Conservation (phyloP, 2,113 vertebrate species). For the Bufo bufo region DNA sequence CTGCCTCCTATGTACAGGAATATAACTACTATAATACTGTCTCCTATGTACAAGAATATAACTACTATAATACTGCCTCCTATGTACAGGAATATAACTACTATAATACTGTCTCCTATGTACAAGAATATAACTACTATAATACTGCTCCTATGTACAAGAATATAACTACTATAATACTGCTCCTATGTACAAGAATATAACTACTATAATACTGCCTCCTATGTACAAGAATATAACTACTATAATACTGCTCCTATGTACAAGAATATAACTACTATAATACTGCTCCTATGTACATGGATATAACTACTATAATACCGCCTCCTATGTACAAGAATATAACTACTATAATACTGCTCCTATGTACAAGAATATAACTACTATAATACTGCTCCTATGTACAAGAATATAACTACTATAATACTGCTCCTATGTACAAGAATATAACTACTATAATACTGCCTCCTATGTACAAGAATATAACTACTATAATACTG, state of each 20-base stretch:
- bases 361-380: background rate
- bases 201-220: constrained; percentile 3
- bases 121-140: constrained; percentile 15
- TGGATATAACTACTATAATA: background rate
- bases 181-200: background rate
- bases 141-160: background rate
- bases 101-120: background rate
- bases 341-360: constrained; percentile 6
- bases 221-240: constrained; percentile 5
- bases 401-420: constrained; percentile 3
- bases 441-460: constrained; percentile 7
- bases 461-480: background rate
- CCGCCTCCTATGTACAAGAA: background rate
- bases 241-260: background rate
- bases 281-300: background rate
- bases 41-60: no score
- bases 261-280: constrained; percentile 3
- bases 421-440: background rate
- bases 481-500: background rate
- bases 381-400: background rate
- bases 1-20: no score
- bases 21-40: no score
- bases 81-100: background rate
- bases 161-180: constrained; percentile 11
- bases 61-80: no score